Evolutionary conservation across 2,888 invertebrate genomes (phyloP).

Genomic region (Callyntrura sp.): DNA sequence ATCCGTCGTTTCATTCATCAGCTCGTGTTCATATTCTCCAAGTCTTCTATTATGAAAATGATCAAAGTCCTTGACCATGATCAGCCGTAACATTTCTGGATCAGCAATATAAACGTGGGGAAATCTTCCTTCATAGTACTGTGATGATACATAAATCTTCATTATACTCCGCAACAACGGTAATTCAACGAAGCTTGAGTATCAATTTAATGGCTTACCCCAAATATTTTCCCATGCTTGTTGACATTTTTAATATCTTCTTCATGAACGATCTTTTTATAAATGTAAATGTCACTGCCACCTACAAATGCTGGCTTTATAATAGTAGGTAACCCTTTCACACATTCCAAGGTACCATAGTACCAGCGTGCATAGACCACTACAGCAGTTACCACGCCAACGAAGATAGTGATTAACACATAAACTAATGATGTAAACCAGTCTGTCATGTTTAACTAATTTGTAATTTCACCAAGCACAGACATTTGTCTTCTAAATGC

Average conservation of each 20-base stretch:
- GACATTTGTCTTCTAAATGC: too few relatives aligned
- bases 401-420: constrained; percentile 48
- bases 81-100: constrained; percentile 69
- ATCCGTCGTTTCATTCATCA: constrained; percentile 80
- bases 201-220: too few relatives aligned
- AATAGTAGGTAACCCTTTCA: constrained; percentile 74
- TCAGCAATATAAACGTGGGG: constrained; percentile 76
- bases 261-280: constrained; percentile 73
- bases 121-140: constrained; percentile 75
- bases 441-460: not conserved
- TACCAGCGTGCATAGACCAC: constrained; percentile 77
- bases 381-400: constrained; percentile 65
- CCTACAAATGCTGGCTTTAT: constrained; percentile 75
- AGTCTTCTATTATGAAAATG: constrained; percentile 78
- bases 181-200: too few relatives aligned
- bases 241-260: constrained; percentile 69
- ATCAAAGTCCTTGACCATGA: constrained; percentile 80
- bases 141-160: not conserved
- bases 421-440: not conserved
- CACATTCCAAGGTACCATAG: constrained; percentile 76
- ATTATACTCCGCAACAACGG: too few relatives aligned
- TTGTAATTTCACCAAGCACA: too few relatives aligned
- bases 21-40: constrained; percentile 67
- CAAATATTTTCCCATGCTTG: constrained; percentile 78
- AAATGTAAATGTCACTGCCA: constrained; percentile 73